Conservation (phyloP, 2,113 vertebrate species). For the Thryonomys swinderianus region DNA sequence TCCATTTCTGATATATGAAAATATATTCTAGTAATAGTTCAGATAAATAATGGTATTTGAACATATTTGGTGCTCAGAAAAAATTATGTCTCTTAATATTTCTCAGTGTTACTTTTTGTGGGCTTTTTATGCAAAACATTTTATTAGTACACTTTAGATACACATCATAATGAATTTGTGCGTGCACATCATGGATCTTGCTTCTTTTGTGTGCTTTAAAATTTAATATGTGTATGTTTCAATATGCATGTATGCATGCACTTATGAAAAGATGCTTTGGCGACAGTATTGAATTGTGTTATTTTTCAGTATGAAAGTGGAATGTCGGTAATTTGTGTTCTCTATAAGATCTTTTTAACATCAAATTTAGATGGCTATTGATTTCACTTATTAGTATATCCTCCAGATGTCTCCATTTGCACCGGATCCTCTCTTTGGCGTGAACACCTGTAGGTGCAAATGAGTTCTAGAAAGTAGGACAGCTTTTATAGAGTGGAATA, state of each 20-base stretch:
- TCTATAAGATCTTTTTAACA: neutral
- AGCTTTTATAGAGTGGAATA: too few relatives aligned
- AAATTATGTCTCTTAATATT: neutral
- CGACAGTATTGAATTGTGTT: neutral
- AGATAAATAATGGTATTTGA: neutral
- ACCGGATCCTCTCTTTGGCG: too few relatives aligned
- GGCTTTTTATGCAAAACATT: neutral
- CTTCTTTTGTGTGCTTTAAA: neutral
- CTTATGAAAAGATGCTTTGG: neutral
- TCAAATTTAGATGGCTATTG: neutral
- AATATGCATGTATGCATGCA: neutral
- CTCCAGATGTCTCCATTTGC: too few relatives aligned
- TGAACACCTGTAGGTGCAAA: too few relatives aligned
- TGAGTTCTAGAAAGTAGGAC: too few relatives aligned
- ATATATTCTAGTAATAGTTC: conserved; percentile 19
- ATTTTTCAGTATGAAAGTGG: neutral
- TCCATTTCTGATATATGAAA: conserved; percentile 50
- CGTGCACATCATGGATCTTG: too few relatives aligned
- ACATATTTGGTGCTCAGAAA: conserved; percentile 25
- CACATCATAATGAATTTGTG: too few relatives aligned
- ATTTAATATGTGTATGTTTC: neutral
- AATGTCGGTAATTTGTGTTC: neutral
- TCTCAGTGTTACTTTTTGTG: neutral
- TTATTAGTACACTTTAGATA: too few relatives aligned
- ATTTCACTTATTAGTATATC: too few relatives aligned